phyloP scores from a whole-genome alignment of 2,797 vertebrate species.

The Takifugu rubripes region DNA sequence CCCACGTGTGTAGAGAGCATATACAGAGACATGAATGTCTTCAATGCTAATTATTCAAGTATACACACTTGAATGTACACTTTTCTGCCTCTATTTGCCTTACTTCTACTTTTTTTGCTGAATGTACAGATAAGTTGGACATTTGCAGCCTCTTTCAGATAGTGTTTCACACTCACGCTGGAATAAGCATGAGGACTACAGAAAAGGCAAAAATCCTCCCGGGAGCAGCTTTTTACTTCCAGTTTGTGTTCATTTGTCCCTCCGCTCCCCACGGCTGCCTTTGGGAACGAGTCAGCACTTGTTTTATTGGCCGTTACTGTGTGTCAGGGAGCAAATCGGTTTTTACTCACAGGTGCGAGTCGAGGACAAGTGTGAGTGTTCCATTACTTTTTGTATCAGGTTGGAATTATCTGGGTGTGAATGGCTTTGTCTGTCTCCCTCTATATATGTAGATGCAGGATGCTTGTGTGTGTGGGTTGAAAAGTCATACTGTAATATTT shows the following conservation, averaged over 20 bases:
- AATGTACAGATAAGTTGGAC: conserved; percentile 55
- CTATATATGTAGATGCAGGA: conserved; percentile 25
- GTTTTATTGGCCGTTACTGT: conserved; percentile 79
- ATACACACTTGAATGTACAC: too few species aligned
- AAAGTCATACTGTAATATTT: conserved; percentile 28
- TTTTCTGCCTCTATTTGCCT: background rate
- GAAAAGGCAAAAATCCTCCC: conserved; percentile 67
- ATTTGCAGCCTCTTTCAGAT: conserved; percentile 58
- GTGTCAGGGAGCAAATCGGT: conserved; percentile 76
- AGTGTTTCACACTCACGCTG: conserved; percentile 69
- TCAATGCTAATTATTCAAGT: too few species aligned
- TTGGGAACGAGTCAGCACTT: conserved; percentile 78
- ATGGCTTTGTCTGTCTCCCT: conserved; percentile 44
- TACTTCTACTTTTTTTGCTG: conserved; percentile 4
- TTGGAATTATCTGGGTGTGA: conserved; percentile 66
- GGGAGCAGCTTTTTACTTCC: conserved; percentile 74
- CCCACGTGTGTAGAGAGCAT: background rate
- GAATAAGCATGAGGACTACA: conserved; percentile 68
- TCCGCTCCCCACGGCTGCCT: conserved; percentile 71
- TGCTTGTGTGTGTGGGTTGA: conserved; percentile 20
- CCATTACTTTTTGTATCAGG: conserved; percentile 73
- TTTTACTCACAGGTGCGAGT: conserved; percentile 76
- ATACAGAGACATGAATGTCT: too few species aligned
- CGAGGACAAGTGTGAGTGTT: conserved; percentile 73
- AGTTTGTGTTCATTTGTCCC: conserved; percentile 80